Percentiles rank a stretch among this genome's conserved stretches.
phyloP scores from a whole-genome alignment of 2,888 invertebrate species.

The Eurytoma adleriae region DNA sequence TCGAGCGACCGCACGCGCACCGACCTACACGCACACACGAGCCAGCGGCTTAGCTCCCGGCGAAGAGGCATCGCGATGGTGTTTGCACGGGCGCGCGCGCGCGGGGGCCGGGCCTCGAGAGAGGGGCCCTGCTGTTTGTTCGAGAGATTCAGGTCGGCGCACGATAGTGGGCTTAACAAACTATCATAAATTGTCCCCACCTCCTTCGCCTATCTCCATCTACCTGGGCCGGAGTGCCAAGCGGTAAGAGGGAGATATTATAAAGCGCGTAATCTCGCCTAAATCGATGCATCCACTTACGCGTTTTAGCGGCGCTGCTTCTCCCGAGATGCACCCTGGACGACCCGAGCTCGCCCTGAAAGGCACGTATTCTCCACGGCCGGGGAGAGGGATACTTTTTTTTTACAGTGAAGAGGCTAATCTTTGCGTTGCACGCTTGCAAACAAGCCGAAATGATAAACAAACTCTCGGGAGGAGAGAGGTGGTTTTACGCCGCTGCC shows the following conservation, averaged over 20 bases:
- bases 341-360: neutral
- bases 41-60: no score
- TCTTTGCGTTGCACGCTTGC: constrained; percentile 38
- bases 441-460: constrained; percentile 48
- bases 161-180: constrained; percentile 67
- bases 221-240: neutral
- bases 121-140: constrained; percentile 61
- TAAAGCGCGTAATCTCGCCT: constrained; percentile 46
- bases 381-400: constrained; percentile 19
- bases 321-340: neutral
- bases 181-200: constrained; percentile 66
- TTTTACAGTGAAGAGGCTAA: constrained; percentile 26
- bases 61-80: neutral
- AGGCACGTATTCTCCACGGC: neutral
- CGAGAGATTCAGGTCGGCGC: constrained; percentile 65
- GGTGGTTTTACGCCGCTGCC: neutral
- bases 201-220: no score
- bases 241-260: constrained; percentile 20
- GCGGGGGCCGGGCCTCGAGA: neutral
- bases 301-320: constrained; percentile 20
- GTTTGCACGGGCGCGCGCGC: neutral
- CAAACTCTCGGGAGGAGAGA: constrained; percentile 27
- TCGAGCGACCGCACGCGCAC: no score
- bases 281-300: constrained; percentile 54
- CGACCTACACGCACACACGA: no score